phyloP scores from a whole-genome alignment of 64 coral and sea anemone genomes.

The Anthopleura sola region DNA sequence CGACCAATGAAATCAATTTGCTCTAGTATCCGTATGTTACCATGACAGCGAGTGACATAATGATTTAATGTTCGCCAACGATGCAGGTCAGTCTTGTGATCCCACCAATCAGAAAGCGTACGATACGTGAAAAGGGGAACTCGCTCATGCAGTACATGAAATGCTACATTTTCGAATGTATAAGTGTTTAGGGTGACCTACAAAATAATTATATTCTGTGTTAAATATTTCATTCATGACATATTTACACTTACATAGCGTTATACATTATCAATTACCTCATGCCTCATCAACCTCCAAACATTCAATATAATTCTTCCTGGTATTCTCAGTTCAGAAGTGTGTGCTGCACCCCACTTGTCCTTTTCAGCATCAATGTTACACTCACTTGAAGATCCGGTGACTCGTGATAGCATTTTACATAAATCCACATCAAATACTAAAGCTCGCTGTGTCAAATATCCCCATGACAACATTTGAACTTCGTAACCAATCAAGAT shows the following conservation, averaged over 20 bases:
- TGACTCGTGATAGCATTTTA: conserved; percentile 59
- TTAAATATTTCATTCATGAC: no score
- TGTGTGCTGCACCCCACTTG: conserved; percentile 75
- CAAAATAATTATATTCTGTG: neutral
- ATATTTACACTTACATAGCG: no score
- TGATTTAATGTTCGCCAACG: conserved; percentile 90
- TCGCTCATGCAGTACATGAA: conserved; percentile 89
- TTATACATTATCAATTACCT: no score
- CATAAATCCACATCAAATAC: conserved; percentile 74
- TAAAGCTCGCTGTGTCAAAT: conserved; percentile 75
- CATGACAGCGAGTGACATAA: conserved; percentile 87
- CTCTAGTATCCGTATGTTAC: conserved; percentile 73
- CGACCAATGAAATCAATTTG: conserved; percentile 86
- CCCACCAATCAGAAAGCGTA: conserved; percentile 89
- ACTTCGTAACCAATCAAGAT: conserved; percentile 92
- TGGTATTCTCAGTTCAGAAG: conserved; percentile 86
- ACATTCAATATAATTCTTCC: conserved; percentile 88
- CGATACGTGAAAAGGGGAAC: conserved; percentile 85
- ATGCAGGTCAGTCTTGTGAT: conserved; percentile 68
- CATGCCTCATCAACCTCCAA: conserved; percentile 97
- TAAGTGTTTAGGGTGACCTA: conserved; percentile 84
- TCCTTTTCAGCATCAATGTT: conserved; percentile 93
- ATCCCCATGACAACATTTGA: conserved; percentile 97
- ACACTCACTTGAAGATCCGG: conserved; percentile 61
- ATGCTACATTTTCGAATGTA: conserved; percentile 91